These are phyloP conservation scores for Phalacrocorax aristotelis DNA, from an alignment of 2,113 vertebrate species.

Conservation along the genomic window DNA sequence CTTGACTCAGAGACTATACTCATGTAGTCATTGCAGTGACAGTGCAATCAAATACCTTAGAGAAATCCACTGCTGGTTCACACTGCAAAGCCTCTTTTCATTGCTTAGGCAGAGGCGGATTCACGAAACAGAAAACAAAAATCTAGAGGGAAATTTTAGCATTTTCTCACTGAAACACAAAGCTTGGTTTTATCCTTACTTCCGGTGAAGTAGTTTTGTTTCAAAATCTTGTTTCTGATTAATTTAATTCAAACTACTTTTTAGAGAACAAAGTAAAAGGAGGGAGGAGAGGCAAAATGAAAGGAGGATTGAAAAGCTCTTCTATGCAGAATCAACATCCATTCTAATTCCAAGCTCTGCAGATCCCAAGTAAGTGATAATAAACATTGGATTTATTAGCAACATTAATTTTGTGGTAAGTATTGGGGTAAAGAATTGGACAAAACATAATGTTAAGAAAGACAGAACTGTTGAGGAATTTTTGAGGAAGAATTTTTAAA, in stretches of 20 bases:
- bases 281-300: neutral
- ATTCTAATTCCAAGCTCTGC: neutral
- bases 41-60: neutral
- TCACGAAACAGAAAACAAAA: neutral
- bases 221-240: neutral
- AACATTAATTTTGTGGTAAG: neutral
- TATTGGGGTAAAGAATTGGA: neutral
- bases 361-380: neutral
- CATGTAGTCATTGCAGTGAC: neutral
- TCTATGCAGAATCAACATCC: neutral
- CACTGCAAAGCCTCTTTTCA: neutral
- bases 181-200: neutral
- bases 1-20: neutral
- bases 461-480: neutral
- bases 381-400: neutral
- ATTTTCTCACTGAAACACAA: neutral
- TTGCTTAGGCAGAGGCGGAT: neutral
- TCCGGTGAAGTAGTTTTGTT: neutral
- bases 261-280: neutral
- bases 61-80: neutral
- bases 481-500: neutral
- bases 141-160: neutral
- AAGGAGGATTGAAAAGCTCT: neutral
- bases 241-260: neutral
- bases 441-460: neutral